Evolutionary conservation across 2,888 invertebrate species (phyloP).

Genomic region (Tenthredo amoena): DNA sequence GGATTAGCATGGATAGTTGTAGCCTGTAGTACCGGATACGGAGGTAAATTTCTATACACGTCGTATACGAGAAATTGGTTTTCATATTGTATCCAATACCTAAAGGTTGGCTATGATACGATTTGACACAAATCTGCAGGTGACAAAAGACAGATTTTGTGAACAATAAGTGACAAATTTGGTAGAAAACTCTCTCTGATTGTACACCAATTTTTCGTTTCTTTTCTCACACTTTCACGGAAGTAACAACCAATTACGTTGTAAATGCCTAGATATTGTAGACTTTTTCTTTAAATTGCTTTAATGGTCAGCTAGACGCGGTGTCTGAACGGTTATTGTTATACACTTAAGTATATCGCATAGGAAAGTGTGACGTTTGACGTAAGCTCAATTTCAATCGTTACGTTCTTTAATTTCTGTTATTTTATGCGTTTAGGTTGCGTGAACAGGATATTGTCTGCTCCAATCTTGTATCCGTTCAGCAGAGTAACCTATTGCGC

Average conservation of each 20-base stretch:
- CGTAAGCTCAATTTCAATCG: not conserved
- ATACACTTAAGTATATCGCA: not conserved
- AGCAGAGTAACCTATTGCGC: slow-evolving; percentile 93
- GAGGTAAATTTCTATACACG: slow-evolving; percentile 80
- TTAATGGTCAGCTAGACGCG: not conserved
- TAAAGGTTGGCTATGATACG: not conserved
- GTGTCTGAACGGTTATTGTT: not conserved
- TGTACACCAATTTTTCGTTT: not conserved
- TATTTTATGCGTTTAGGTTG: slow-evolving; percentile 75
- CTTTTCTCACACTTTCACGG: not conserved
- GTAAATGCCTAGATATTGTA: not conserved
- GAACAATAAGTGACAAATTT: not conserved
- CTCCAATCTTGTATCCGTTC: slow-evolving; percentile 90
- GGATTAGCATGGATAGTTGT: slow-evolving; percentile 91
- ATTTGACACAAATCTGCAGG: not conserved
- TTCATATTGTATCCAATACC: not conserved
- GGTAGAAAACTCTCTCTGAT: slow-evolving; percentile 16
- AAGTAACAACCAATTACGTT: slow-evolving; percentile 21
- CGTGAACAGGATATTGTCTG: slow-evolving; percentile 86
- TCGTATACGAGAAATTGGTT: not conserved
- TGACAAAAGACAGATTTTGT: not conserved
- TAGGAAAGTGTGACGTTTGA: not conserved
- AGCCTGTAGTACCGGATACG: slow-evolving; percentile 91
- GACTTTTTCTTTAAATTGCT: not conserved
- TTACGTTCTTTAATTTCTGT: not conserved